phyloP scores from a whole-genome alignment of 2,113 vertebrate species.

The Fregetta grallaria region DNA sequence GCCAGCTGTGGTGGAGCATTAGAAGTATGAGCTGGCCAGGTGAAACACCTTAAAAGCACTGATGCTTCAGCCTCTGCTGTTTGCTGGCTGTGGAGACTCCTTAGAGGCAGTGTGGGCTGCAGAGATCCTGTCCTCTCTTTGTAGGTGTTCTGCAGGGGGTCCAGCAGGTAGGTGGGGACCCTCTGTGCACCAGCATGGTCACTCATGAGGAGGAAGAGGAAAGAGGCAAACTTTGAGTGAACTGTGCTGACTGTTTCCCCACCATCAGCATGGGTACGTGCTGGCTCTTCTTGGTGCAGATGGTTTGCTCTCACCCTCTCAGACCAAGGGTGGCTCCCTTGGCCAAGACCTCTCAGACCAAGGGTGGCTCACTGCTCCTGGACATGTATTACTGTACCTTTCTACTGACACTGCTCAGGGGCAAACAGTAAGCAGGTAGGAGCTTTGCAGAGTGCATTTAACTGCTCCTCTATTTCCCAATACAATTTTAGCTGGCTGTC shows the following conservation, averaged over 20 bases:
- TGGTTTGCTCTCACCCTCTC: not conserved
- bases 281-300: not conserved
- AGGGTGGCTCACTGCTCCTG: not conserved
- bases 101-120: fast-evolving
- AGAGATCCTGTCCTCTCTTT: not conserved
- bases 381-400: fast-evolving
- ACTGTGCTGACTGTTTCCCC: not conserved
- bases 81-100: not conserved
- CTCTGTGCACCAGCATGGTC: not conserved
- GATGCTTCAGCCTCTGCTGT: fast-evolving
- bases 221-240: not conserved
- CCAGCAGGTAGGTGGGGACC: not conserved
- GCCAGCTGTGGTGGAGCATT: not conserved
- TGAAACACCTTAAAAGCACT: not conserved
- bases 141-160: not conserved
- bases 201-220: not conserved
- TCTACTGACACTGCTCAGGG: not conserved
- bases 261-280: fast-evolving
- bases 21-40: fast-evolving
- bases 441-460: not conserved
- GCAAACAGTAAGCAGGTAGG: not conserved
- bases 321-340: not conserved
- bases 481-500: not conserved
- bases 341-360: no score
- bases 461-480: not conserved